These are phyloP conservation scores for Drosophila cognata DNA, from an alignment of 2,888 invertebrate species.

Conservation along the genomic window DNA sequence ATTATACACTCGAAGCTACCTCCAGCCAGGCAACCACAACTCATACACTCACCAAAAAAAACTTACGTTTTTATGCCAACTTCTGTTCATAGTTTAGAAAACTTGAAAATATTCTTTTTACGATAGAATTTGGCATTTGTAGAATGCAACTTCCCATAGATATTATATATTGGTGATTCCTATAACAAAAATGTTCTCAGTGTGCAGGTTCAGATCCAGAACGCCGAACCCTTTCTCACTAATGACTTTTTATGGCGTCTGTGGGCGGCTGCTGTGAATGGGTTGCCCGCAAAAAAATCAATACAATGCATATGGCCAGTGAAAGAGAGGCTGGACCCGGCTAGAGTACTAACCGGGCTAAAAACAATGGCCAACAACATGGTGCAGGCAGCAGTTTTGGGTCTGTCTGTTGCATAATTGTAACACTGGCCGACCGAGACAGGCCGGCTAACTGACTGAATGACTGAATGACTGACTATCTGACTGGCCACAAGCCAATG, in stretches of 20 bases:
- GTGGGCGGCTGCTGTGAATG: slow-evolving; percentile 52
- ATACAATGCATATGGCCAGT: slow-evolving; percentile 70
- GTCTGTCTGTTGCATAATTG: slow-evolving; percentile 76
- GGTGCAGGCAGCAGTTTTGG: slow-evolving; percentile 1
- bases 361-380: slow-evolving; percentile 47
- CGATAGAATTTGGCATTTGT: not conserved
- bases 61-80: too few species aligned
- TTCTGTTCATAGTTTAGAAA: not conserved
- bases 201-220: slow-evolving; percentile 3
- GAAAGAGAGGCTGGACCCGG: slow-evolving; percentile 30
- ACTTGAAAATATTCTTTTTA: not conserved
- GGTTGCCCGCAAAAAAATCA: slow-evolving; percentile 68
- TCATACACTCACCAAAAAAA: slow-evolving; percentile 4
- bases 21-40: not conserved
- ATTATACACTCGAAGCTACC: slow-evolving; percentile 69
- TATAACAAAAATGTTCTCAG: not conserved
- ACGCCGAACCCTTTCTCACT: slow-evolving; percentile 61
- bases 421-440: slow-evolving; percentile 78
- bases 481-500: slow-evolving; percentile 67
- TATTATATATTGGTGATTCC: not conserved
- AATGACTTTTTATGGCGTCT: slow-evolving; percentile 78
- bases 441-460: slow-evolving; percentile 19
- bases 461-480: slow-evolving; percentile 29
- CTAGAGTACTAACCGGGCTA: slow-evolving; percentile 34
- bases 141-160: fast-evolving